These are phyloP conservation scores for Apistogramma diplotaenia DNA, from an alignment of 2,113 vertebrate genomes.

Conservation along the genomic window DNA sequence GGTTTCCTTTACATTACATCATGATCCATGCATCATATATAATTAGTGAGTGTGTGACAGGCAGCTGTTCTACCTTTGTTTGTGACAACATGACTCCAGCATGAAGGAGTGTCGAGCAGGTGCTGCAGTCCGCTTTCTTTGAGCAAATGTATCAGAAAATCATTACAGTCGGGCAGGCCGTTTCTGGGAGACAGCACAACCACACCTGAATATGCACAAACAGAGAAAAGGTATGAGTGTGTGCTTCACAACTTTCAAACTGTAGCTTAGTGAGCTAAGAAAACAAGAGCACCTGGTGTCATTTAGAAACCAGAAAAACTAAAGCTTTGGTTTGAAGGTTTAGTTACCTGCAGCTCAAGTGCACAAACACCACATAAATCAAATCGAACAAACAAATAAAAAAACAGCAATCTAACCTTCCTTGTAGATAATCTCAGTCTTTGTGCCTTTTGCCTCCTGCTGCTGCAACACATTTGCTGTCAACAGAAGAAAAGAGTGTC, in stretches of 20 bases:
- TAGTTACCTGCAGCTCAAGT: not conserved
- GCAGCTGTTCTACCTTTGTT: not conserved
- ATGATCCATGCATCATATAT: not conserved
- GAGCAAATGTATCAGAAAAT: not conserved
- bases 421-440: not conserved
- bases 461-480: slow-evolving; percentile 8
- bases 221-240: not conserved
- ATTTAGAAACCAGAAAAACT: not conserved
- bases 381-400: not conserved
- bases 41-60: not conserved
- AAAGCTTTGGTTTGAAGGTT: not conserved
- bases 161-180: not conserved
- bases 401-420: slow-evolving; percentile 13
- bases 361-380: not conserved
- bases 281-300: not conserved
- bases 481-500: not conserved
- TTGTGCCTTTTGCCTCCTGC: not conserved
- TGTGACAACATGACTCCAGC: not conserved
- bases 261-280: no score
- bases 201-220: slow-evolving; percentile 10
- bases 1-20: not conserved
- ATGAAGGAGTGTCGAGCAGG: not conserved
- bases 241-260: not conserved
- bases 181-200: not conserved
- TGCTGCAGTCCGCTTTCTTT: not conserved